Base-by-base conservation (phyloP, 23 tunicate genomes). In the Trididemnum nubilum region DNA sequence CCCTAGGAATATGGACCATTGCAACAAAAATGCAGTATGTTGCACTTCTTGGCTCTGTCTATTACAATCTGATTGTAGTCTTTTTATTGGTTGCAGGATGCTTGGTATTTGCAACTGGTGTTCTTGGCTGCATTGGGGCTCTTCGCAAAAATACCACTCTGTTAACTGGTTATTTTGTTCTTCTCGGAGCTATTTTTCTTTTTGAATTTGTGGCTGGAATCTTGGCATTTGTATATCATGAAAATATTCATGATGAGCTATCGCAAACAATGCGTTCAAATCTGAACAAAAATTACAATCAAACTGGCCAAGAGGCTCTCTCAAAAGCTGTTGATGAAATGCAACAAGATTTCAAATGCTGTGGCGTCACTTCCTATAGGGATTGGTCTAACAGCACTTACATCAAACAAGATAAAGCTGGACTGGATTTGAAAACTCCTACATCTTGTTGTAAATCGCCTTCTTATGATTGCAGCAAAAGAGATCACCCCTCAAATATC, bases 401-500 rank as follows among this genome's bases (percentile, higher is more conserved):
- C 49, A 66, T 88, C 12, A 88, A 74, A 50, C 65, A 76, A 25
- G 66, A 65, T n/a, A 58, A 72, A 33, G 50, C 50, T 22, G 38
- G 38, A 5, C 69, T 63, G 7, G 82, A 73, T 26, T 71, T 93
- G 37, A 87, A 83, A 81, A 80, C 86, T 4, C 98, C 98, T 0
- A 85, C 75, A 29, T 93, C 98, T 29, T 93, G 98, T 51, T 93
- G 98, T 84, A 93, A 93, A 54, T 61, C 98, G 0, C 84, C 77
- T 0, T 73, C 92, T 22, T 81, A 69, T 7, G 33, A 18, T 27
- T 93, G 98, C 44, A 84, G 98, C 33, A 32, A 38, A 49, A 60
- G 93, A 18, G 98, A 93, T 64, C 98, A 93, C 50, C 98, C 98
- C 1, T 93, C 98, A 3, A 93, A 93, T 73, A 93, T 93, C 52